Percentiles rank a stretch among this genome's conserved stretches.
phyloP scores from a whole-genome alignment of 2,888 invertebrate genomes.

The Leptopterna dolabrata region DNA sequence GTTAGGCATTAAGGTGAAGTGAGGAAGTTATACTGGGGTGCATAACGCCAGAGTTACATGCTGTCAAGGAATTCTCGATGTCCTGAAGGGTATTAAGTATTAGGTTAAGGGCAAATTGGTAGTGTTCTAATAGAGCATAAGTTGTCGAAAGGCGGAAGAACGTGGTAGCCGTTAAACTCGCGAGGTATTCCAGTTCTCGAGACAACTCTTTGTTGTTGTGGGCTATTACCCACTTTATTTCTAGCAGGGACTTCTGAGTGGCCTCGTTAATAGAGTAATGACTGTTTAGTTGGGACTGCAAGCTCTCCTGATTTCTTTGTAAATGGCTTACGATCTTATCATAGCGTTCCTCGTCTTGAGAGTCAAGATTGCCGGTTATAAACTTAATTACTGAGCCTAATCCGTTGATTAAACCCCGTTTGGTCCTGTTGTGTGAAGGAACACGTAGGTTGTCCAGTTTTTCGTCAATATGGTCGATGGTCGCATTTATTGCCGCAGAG shows the following conservation, averaged over 20 bases:
- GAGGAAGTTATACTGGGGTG: slow-evolving; percentile 20
- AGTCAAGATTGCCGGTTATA: slow-evolving; percentile 34
- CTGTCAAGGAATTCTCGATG: slow-evolving; percentile 1
- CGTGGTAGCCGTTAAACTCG: not conserved
- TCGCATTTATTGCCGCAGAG: not conserved
- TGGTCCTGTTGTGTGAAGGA: not conserved
- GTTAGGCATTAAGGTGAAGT: not conserved
- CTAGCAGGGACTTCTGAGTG: not conserved
- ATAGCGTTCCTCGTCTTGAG: not conserved
- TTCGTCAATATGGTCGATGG: not conserved
- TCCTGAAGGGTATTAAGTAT: not conserved
- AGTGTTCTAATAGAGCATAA: not conserved
- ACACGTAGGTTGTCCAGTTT: slow-evolving; percentile 12
- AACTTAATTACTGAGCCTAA: slow-evolving; percentile 16
- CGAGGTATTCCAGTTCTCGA: not conserved
- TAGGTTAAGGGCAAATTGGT: not conserved
- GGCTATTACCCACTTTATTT: not conserved
- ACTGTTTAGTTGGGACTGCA: not conserved
- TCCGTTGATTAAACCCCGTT: slow-evolving; percentile 39
- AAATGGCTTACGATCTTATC: not conserved
- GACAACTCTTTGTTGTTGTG: no score
- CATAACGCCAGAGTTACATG: not conserved
- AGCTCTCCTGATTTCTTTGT: not conserved
- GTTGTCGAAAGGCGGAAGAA: not conserved
- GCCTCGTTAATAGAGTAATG: not conserved